Base-by-base conservation (phyloP, 2,113 vertebrate species). In the Tenrec ecaudatus region DNA sequence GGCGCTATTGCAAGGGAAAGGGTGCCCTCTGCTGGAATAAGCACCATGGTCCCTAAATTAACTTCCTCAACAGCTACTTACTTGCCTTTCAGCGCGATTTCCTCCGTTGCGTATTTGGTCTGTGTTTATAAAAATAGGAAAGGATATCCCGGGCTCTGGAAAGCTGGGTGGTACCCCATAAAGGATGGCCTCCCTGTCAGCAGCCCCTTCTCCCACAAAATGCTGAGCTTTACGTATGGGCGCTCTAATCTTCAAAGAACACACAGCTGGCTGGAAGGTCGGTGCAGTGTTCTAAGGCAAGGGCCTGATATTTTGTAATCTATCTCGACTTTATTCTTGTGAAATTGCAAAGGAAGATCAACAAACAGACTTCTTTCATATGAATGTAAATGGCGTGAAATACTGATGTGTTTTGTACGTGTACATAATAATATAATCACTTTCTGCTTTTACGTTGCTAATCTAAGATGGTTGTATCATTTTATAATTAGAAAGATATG, bases 401-500 rank as follows among this genome's bases (percentile, higher is more conserved):
- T 96, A 92, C 36, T 80, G 80, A 75, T 29, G 66, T 94, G 89
- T 97, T 98, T 98, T 97, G 78, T 97, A 93, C 78, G 40, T 97
- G 96, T 97, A 94, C 6, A 80, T 97, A 96, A 88, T 96, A 90
- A 88, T 96, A 90, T 87, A 94, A 93, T 96, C 92, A 80, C 92
- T 96, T 95, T 95, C 95, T 84, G 94, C 97, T 96, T 97, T 89
- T 96, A 92, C 87, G 43, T 96, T 94, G 96, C 95, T 82, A 93
- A 95, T 89, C 96, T 93, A 87, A 96, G 97, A 96, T 94, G 94
- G 96, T 94, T 93, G 96, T 96, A 97, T 96, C 83, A 27, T 98
- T 98, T 98, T 98, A 96, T 98, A 98, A 98, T 95, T 96, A 98
- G 97, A 93, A 93, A 95, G 92, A 95, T 94, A 95, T 92, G 95